Percentiles rank a stretch among this genome's conserved stretches.
phyloP scores from a whole-genome alignment of 2,797 vertebrate species.

The Nyctalus aviator region DNA sequence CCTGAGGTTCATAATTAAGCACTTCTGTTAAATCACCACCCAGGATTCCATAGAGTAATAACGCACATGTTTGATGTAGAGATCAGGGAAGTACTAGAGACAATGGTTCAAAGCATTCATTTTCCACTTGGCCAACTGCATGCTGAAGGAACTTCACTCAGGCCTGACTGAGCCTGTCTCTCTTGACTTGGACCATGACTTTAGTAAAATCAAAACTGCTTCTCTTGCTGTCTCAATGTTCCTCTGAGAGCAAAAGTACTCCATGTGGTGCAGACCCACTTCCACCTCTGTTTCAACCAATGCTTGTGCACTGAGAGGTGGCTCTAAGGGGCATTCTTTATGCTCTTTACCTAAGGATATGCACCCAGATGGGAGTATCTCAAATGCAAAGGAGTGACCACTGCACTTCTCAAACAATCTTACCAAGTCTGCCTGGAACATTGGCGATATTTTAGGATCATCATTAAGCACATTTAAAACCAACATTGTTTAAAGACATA shows the following conservation, averaged over 20 bases:
- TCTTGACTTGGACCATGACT: not conserved
- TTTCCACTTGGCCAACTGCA: constrained; percentile 17
- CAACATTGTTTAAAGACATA: constrained; percentile 5
- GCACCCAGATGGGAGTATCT: not conserved
- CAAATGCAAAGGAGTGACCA: not conserved
- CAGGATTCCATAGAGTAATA: not conserved
- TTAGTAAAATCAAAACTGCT: not conserved
- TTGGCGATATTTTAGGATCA: not conserved
- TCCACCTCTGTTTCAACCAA: not conserved
- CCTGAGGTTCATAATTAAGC: constrained; percentile 31
- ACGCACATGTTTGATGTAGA: not conserved
- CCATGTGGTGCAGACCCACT: fast-evolving
- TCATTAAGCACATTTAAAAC: not conserved
- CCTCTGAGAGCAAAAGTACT: not conserved
- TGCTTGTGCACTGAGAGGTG: not conserved
- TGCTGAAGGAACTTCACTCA: not conserved
- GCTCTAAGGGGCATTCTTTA: not conserved
- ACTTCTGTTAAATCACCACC: constrained; percentile 21
- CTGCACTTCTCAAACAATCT: not conserved
- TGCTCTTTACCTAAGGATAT: not conserved
- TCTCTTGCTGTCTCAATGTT: not conserved
- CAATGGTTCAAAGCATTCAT: not conserved
- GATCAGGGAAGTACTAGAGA: not conserved
- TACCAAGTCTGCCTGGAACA: not conserved
- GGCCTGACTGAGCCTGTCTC: not conserved